Evolutionary conservation across 2,797 vertebrate species (phyloP).

Genomic region (Gobionotothen gibberifrons): DNA sequence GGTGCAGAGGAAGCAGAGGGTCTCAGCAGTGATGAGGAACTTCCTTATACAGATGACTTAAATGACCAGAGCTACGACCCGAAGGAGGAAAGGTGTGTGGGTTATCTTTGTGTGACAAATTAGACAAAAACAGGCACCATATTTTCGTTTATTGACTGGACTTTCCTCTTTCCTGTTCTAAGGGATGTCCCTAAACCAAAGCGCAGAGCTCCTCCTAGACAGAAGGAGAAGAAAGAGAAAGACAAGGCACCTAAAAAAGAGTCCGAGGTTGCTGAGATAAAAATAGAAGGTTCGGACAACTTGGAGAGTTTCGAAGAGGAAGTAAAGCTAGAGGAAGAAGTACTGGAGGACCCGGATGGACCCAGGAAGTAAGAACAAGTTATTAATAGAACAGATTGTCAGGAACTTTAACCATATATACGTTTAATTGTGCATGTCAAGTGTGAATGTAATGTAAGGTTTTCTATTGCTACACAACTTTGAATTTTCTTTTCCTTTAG

Average conservation of each 20-base stretch:
- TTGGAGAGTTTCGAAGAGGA: conserved; percentile 76
- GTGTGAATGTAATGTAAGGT: not conserved
- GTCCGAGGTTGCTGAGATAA: conserved; percentile 88
- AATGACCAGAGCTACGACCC: conserved; percentile 97
- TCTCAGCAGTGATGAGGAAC: conserved; percentile 94
- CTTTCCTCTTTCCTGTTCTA: conserved; percentile 2
- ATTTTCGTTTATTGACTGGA: not conserved
- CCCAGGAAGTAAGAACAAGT: conserved; percentile 91
- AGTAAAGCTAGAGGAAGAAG: conserved; percentile 89
- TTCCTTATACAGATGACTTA: conserved; percentile 95
- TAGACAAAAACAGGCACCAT: not conserved
- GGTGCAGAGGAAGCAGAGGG: conserved; percentile 88
- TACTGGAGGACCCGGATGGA: conserved; percentile 89
- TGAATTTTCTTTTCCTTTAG: conserved; percentile 67
- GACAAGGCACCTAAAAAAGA: conserved; percentile 87
- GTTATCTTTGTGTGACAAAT: not conserved
- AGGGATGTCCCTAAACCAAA: conserved; percentile 91
- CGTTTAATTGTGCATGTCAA: not conserved
- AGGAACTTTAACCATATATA: not conserved
- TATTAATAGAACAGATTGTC: not conserved
- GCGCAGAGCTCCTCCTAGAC: conserved; percentile 86
- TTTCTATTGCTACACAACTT: not conserved
- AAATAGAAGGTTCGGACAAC: conserved; percentile 86
- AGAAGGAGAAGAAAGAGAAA: conserved; percentile 90
- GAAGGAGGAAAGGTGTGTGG: conserved; percentile 88